These are phyloP conservation scores for Drosophila suzukii DNA, from an alignment of 1,140 invertebrate species.

Conservation along the genomic window DNA sequence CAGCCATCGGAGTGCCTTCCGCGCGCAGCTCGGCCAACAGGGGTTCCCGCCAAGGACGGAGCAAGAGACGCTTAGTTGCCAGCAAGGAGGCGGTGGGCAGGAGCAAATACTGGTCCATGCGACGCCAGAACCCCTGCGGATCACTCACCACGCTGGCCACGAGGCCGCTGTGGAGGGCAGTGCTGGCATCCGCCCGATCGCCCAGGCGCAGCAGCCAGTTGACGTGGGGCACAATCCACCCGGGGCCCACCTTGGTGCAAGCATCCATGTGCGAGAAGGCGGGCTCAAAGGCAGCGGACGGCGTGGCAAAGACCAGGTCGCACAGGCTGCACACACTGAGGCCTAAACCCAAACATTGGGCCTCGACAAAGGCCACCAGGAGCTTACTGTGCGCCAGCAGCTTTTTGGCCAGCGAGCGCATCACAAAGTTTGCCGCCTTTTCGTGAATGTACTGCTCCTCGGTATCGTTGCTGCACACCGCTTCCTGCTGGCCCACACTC, in stretches of 20 bases:
- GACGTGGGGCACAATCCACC: slow-evolving; percentile 92
- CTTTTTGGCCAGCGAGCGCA: slow-evolving; percentile 89
- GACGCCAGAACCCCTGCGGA: slow-evolving; percentile 86
- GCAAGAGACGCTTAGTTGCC: slow-evolving; percentile 86
- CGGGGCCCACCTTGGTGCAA: slow-evolving; percentile 93
- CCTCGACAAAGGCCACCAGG: slow-evolving; percentile 95
- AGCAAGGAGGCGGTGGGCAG: slow-evolving; percentile 86
- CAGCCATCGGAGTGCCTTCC: slow-evolving; percentile 50
- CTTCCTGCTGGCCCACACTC: neutral
- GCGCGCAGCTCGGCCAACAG: slow-evolving; percentile 41
- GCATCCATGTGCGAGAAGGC: slow-evolving; percentile 93
- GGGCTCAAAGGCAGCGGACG: slow-evolving; percentile 92
- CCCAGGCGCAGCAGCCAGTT: slow-evolving; percentile 92
- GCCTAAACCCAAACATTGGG: slow-evolving; percentile 96
- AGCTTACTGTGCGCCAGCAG: slow-evolving; percentile 96
- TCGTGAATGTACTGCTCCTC: slow-evolving; percentile 56
- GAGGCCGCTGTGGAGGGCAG: slow-evolving; percentile 90
- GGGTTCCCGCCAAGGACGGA: slow-evolving; percentile 51
- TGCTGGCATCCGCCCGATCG: slow-evolving; percentile 90
- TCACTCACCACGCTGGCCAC: slow-evolving; percentile 87
- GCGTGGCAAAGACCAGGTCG: slow-evolving; percentile 95
- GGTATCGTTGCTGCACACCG: neutral
- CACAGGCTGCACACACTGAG: slow-evolving; percentile 93
- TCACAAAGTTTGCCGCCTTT: slow-evolving; percentile 60
- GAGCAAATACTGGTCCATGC: slow-evolving; percentile 85